phyloP scores from a whole-genome alignment of 2,113 vertebrate species.

The Athene noctua region DNA sequence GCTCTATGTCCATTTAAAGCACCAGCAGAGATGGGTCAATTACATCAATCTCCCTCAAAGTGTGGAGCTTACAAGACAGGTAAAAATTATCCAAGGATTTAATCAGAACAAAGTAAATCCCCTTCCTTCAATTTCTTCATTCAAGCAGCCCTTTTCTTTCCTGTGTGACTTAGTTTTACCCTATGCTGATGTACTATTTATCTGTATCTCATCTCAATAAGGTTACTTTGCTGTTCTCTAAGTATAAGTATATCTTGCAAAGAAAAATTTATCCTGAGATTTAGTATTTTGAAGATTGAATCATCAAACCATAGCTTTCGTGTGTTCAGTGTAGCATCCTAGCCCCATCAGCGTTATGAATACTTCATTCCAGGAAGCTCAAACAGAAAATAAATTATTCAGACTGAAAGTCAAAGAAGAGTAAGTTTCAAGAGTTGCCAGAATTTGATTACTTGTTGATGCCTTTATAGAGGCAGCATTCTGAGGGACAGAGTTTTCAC shows the following conservation, averaged over 20 bases:
- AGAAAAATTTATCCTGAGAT: background rate
- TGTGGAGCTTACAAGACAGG: background rate
- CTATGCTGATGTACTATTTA: background rate
- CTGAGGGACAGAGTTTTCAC: background rate
- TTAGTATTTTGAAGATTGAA: background rate
- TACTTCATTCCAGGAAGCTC: background rate
- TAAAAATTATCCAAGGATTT: background rate
- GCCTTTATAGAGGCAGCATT: background rate
- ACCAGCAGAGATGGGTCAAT: background rate
- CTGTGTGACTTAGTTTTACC: background rate
- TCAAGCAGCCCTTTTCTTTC: background rate
- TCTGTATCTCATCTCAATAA: background rate
- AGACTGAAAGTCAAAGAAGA: background rate
- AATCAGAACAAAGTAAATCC: background rate
- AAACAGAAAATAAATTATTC: slow-evolving; percentile 25
- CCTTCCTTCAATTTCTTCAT: background rate
- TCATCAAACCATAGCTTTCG: background rate
- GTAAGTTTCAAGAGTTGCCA: background rate
- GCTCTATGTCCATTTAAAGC: background rate
- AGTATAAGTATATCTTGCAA: background rate
- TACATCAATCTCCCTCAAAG: background rate
- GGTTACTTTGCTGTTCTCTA: background rate
- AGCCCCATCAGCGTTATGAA: background rate
- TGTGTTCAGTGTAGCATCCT: background rate
- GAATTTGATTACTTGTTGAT: background rate